Base-by-base conservation (phyloP, 1,140 invertebrate species). In the Papilio machaon region DNA sequence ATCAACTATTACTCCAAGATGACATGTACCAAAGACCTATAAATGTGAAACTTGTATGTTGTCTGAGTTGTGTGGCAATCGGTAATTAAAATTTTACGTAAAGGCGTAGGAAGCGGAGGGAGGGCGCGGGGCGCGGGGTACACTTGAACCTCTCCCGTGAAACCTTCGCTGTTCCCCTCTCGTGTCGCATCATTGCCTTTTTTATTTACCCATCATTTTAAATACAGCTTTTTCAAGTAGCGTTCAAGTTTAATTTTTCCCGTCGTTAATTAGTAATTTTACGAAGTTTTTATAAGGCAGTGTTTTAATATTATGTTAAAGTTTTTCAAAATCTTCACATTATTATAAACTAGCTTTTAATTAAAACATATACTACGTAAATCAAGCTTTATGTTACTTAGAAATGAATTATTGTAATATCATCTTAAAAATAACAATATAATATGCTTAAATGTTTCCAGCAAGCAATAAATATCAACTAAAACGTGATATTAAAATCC, bases 111-210 rank as follows among this genome's bases (percentile, higher is more conserved):
- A 11, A 7, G 5, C 3, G 30, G 11, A 23, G 7, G 23, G 1
- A 0, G 60, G 23, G 30, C 30, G 13, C 23, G 64, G 23, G 11
- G 11, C 3, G 30, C 3, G 64, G 30, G 13, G 13, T 23, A 30
- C 64, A 35, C 64, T 70, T 23, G 23, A 64, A 23, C 60, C 23
- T 64, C 11, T 23, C 3, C 60, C 30, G 64, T 30, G 30, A 70
- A 70, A 13, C 30, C 30, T 35, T 35, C 64, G 23, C 64, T 70
- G 64, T 70, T 70, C 64, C 30, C 64, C 30, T 70, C 23, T 38
- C 30, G 64, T 70, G 64, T 38, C 64, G 64, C 64, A 70, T 70
- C 23, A 70, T 70, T 70, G 64, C 64, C 64, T 70, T 70, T 67
- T 70, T 70, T 64, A 64, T 70, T 70, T 35, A 30, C 11, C 64